Conservation (phyloP, 2,797 vertebrate genomes). For the Eleutherodactylus coqui region DNA sequence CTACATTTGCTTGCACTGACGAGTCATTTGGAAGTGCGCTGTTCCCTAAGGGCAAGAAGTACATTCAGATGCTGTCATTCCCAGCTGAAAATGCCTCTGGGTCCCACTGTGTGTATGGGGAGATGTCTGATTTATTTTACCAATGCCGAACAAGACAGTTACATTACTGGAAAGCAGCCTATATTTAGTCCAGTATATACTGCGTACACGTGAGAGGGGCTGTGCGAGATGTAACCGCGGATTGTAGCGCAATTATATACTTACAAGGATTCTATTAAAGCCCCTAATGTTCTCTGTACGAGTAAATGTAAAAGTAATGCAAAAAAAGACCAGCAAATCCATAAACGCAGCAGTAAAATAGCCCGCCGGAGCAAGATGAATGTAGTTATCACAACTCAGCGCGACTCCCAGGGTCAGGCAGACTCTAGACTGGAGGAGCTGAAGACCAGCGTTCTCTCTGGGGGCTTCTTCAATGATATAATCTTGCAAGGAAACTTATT, state of each 20-base stretch:
- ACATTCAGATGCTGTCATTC: not conserved
- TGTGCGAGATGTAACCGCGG: too few species aligned
- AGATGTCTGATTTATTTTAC: slow-evolving; percentile 9
- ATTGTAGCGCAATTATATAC: not conserved
- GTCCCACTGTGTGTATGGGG: not conserved
- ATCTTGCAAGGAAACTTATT: not conserved
- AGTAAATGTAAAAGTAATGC: not conserved
- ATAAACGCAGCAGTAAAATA: not conserved
- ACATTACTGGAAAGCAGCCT: not conserved
- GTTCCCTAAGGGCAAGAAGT: not conserved
- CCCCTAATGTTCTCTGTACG: not conserved
- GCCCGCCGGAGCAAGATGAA: not conserved
- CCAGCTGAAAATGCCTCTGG: not conserved
- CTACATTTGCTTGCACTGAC: not conserved
- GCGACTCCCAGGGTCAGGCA: not conserved
- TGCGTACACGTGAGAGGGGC: too few species aligned
- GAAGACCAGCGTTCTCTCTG: not conserved
- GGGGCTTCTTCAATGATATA: not conserved
- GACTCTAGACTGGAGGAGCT: not conserved
- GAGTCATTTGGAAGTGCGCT: not conserved
- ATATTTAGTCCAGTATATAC: not conserved
- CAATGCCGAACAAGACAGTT: not conserved
- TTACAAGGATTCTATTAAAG: not conserved
- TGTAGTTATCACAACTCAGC: not conserved
- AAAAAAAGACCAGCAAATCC: not conserved